Conservation (phyloP, 2,113 vertebrate genomes). For the Panthera uncia region DNA sequence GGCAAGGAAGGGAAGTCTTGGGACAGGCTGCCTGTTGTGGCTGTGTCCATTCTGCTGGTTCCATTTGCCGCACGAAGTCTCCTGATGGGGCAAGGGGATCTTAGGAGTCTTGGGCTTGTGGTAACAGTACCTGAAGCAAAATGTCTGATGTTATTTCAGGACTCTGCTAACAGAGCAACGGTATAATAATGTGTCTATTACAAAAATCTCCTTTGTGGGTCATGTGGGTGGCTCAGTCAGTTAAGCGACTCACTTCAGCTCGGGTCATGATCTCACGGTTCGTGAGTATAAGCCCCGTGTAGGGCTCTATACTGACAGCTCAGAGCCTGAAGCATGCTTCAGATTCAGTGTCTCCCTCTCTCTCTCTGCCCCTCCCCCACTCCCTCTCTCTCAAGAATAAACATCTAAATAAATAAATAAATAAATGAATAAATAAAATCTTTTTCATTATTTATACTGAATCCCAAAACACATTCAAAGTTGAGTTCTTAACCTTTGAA, state of each 20-base stretch:
- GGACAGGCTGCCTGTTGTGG: not conserved
- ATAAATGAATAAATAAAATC: not conserved
- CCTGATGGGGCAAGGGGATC: not conserved
- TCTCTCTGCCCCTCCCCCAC: too few relatives aligned
- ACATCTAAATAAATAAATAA: not conserved
- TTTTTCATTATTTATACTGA: not conserved
- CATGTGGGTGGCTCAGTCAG: too few relatives aligned
- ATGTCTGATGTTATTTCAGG: not conserved
- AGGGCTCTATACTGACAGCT: too few relatives aligned
- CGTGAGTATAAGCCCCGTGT: too few relatives aligned
- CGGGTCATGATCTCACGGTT: too few relatives aligned
- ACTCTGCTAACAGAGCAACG: not conserved
- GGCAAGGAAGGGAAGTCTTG: not conserved
- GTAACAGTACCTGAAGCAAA: not conserved
- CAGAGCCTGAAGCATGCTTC: too few relatives aligned
- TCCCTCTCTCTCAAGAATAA: not conserved
- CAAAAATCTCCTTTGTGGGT: not conserved
- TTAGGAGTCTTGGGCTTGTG: not conserved
- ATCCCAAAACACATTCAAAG: not conserved
- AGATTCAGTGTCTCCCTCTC: too few relatives aligned
- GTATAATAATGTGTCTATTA: not conserved
- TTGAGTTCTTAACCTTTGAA: not conserved
- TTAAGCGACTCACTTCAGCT: too few relatives aligned
- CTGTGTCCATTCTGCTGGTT: not conserved
- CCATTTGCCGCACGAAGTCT: not conserved